A percentile compares a stretch with the other conserved stretches of the same genome.
Evolutionary conservation across 53 echinoderm and acorn worm species (phyloP).

Genomic region (Echinarachnius parma): DNA sequence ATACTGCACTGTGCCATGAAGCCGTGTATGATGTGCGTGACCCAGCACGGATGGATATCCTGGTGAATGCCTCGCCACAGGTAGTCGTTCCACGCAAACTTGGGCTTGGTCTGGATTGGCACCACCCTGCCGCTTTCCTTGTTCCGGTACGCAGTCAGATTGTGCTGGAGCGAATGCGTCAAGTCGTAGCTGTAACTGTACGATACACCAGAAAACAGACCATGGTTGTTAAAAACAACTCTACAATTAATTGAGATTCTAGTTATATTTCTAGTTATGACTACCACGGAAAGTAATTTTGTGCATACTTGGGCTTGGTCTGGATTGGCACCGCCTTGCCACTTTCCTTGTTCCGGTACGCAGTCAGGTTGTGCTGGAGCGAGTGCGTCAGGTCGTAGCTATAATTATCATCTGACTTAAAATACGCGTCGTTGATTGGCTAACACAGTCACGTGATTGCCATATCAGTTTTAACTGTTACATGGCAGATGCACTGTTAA

Average conservation of each 20-base stretch:
- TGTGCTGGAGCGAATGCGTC: slow-evolving; percentile 87
- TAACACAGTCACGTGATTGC: too few relatives aligned
- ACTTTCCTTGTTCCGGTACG: slow-evolving; percentile 30
- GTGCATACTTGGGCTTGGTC: slow-evolving; percentile 73
- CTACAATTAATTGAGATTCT: too few relatives aligned
- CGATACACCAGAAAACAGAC: too few relatives aligned
- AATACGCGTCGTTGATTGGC: too few relatives aligned
- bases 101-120: slow-evolving; percentile 54
- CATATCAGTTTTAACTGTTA: too few relatives aligned
- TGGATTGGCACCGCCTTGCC: slow-evolving; percentile 15
- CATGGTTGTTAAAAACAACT: too few relatives aligned
- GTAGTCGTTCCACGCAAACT: slow-evolving; percentile 86
- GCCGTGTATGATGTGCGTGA: slow-evolving; percentile 74
- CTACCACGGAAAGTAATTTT: slow-evolving; percentile 85
- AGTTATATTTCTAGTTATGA: too few relatives aligned
- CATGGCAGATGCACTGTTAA: too few relatives aligned
- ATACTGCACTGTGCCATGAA: slow-evolving; percentile 91
- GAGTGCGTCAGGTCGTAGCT: slow-evolving; percentile 90
- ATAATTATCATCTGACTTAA: too few relatives aligned
- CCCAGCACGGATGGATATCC: slow-evolving; percentile 71
- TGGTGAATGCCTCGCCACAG: slow-evolving; percentile 53
- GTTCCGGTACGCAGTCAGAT: slow-evolving; percentile 54
- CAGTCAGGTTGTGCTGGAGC: slow-evolving; percentile 83
- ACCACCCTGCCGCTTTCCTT: slow-evolving; percentile 12
- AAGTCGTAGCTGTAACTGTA: slow-evolving; percentile 93